Evolutionary conservation across 2,797 vertebrate species (phyloP).

Genomic region (Geotria australis): DNA sequence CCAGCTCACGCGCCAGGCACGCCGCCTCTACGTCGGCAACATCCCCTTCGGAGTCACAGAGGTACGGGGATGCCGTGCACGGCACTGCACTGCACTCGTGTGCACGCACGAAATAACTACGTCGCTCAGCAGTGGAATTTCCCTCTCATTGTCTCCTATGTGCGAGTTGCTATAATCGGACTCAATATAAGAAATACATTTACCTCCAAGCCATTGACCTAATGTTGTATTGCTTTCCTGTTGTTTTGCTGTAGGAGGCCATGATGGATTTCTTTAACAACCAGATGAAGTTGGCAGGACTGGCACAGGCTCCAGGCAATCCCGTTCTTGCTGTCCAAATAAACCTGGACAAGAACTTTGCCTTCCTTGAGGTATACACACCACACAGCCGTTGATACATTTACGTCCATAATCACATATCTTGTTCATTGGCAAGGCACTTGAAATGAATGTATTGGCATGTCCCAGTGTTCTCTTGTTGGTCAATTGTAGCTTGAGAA

Average conservation of each 20-base stretch:
- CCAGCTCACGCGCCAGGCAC: conserved; percentile 26
- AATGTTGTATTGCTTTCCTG: too few species aligned
- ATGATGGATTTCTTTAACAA: conserved; percentile 34
- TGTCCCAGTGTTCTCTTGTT: not conserved
- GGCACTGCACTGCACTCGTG: too few species aligned
- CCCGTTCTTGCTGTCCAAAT: conserved; percentile 29
- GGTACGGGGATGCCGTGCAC: conserved; percentile 6
- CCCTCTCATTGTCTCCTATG: too few species aligned
- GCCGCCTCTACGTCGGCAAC: conserved; percentile 25
- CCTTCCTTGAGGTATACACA: conserved; percentile 16
- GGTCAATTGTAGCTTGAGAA: not conserved
- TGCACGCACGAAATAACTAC: too few species aligned
- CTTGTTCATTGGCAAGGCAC: too few species aligned
- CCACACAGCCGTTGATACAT: not conserved
- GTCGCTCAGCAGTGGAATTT: too few species aligned
- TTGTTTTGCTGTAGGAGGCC: conserved; percentile 9
- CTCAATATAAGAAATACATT: too few species aligned
- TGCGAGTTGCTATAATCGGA: too few species aligned
- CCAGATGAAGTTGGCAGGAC: conserved; percentile 25
- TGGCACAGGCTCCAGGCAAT: conserved; percentile 20
- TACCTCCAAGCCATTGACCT: too few species aligned
- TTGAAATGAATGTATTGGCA: too few species aligned
- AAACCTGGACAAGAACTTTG: conserved; percentile 33
- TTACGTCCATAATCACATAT: too few species aligned
- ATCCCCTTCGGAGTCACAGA: conserved; percentile 27